These are phyloP conservation scores for Stictocephala bisonia DNA, from an alignment of 2,888 invertebrate genomes.

Conservation along the genomic window DNA sequence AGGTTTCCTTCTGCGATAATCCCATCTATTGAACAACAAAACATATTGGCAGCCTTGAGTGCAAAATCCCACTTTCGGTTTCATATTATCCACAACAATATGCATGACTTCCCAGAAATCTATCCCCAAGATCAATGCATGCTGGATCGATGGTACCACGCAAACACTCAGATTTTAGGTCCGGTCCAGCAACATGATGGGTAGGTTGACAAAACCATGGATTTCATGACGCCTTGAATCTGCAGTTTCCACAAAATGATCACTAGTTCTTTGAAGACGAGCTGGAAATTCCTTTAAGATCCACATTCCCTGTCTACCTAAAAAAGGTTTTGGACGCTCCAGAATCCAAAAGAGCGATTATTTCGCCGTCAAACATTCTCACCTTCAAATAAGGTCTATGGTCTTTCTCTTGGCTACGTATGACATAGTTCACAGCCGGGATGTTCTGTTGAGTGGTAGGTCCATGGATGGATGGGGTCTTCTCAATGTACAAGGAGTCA, in stretches of 20 bases:
- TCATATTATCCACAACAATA: neutral
- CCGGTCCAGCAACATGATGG: neutral
- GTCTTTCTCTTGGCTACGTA: neutral
- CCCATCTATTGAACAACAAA: neutral
- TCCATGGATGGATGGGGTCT: too few relatives aligned
- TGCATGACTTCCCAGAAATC: neutral
- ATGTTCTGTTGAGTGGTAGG: too few relatives aligned
- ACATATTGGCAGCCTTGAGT: neutral
- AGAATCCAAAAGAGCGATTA: neutral
- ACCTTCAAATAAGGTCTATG: neutral
- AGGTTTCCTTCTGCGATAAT: neutral
- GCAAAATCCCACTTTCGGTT: neutral
- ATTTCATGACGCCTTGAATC: neutral
- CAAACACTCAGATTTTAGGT: neutral
- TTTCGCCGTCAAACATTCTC: neutral
- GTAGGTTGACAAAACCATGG: neutral
- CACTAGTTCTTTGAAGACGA: neutral
- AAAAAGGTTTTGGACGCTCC: neutral
- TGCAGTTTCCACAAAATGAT: neutral
- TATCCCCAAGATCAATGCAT: neutral
- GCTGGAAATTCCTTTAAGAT: neutral
- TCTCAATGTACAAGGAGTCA: too few relatives aligned
- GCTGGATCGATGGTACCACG: neutral
- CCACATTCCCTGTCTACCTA: neutral
- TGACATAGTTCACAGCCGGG: neutral